These are phyloP conservation scores for Megaleporinus macrocephalus DNA, from an alignment of 2,113 vertebrate genomes.

Conservation along the genomic window DNA sequence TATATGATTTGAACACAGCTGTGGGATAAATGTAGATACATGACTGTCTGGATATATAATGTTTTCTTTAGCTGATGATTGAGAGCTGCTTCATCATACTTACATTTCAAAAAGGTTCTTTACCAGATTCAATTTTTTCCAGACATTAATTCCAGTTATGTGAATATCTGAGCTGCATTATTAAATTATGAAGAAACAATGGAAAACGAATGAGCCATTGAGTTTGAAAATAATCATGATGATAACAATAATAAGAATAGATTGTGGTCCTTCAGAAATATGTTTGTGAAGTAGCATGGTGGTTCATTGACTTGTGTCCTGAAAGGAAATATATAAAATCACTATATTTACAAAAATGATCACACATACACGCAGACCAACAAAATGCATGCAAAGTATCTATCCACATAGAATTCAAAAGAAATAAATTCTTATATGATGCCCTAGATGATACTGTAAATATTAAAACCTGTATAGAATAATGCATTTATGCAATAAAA, in stretches of 20 bases:
- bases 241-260: neutral
- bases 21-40: slow-evolving; percentile 9
- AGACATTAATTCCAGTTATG: neutral
- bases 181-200: neutral
- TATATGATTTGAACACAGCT: slow-evolving; percentile 31
- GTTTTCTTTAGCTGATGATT: slow-evolving; percentile 4
- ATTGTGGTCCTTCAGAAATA: neutral
- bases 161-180: neutral
- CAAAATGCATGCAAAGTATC: slow-evolving; percentile 66
- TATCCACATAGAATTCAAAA: slow-evolving; percentile 75
- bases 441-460: slow-evolving; percentile 88
- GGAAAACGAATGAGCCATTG: slow-evolving; percentile 1
- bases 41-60: neutral
- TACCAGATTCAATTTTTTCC: neutral
- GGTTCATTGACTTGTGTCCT: slow-evolving; percentile 63
- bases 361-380: slow-evolving; percentile 77
- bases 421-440: slow-evolving; percentile 80
- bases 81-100: neutral
- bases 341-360: slow-evolving; percentile 50
- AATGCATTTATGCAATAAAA: slow-evolving; percentile 96
- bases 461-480: slow-evolving; percentile 91
- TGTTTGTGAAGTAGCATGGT: slow-evolving; percentile 70
- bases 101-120: neutral
- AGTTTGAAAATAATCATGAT: neutral
- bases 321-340: slow-evolving; percentile 75